Evolutionary conservation across 35 echinoderm and acorn worm genomes (phyloP).

Genomic region (Ophiothrix spiculata): DNA sequence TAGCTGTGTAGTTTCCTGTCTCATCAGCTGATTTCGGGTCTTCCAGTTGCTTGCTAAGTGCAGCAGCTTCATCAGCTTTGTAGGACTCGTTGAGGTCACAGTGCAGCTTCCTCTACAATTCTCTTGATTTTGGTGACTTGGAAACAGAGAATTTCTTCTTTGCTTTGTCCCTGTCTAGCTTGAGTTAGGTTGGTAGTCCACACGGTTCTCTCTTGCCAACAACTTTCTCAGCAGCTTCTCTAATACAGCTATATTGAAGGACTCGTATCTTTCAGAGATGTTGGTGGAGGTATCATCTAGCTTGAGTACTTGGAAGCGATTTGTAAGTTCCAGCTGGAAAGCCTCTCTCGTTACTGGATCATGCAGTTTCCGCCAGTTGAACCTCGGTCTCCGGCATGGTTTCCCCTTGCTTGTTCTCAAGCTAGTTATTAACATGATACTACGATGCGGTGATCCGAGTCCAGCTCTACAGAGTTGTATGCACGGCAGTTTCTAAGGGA

Average conservation of each 20-base stretch:
- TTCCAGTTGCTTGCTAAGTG: slow-evolving; percentile 22
- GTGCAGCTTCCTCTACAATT: slow-evolving; percentile 18
- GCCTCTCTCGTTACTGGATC: slow-evolving; percentile 1
- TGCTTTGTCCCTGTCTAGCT: slow-evolving; percentile 1
- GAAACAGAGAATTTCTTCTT: background rate
- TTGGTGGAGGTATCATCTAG: background rate
- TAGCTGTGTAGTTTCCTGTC: slow-evolving; percentile 24
- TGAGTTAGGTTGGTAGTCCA: slow-evolving; percentile 11
- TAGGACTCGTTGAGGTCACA: background rate
- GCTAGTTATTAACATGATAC: slow-evolving; percentile 7
- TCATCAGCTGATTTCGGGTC: slow-evolving; percentile 22
- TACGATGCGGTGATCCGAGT: slow-evolving; percentile 10
- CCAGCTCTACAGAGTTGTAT: slow-evolving; percentile 30
- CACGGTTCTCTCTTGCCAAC: slow-evolving; percentile 4
- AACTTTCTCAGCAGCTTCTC: slow-evolving; percentile 20
- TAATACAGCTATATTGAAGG: slow-evolving; percentile 15
- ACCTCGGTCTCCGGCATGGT: slow-evolving; percentile 33
- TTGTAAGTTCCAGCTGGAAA: slow-evolving; percentile 26
- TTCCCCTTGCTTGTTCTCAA: slow-evolving; percentile 28
- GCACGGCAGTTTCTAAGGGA: slow-evolving; percentile 38
- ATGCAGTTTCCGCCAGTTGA: slow-evolving; percentile 42
- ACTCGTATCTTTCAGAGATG: slow-evolving; percentile 16
- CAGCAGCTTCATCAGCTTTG: slow-evolving; percentile 4
- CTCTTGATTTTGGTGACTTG: slow-evolving; percentile 17
- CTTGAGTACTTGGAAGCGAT: slow-evolving; percentile 20